Conservation (phyloP, 2,797 vertebrate genomes). For the Falco rusticolus region DNA sequence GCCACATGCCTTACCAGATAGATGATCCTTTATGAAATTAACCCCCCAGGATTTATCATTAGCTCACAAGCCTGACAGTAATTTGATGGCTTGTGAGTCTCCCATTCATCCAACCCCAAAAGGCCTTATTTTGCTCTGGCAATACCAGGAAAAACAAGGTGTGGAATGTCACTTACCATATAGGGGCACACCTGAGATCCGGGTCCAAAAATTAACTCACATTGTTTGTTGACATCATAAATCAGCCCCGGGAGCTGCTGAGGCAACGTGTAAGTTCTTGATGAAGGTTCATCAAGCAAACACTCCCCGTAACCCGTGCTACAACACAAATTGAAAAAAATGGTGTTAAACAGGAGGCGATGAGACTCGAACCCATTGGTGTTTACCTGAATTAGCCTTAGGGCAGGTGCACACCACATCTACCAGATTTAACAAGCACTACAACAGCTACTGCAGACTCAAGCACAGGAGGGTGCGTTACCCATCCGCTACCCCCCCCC, state of each 20-base stretch:
- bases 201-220: conserved; percentile 97
- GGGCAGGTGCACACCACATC: not conserved
- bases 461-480: not conserved
- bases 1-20: not conserved
- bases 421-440: not conserved
- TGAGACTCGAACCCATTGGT: not conserved
- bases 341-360: not conserved
- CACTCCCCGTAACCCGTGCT: conserved; percentile 99
- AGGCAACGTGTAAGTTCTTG: conserved; percentile 89
- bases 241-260: conserved; percentile 92
- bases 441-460: not conserved
- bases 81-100: not conserved
- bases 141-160: conserved; percentile 13
- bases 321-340: conserved; percentile 79
- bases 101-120: not conserved
- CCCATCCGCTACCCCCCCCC: not conserved
- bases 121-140: not conserved
- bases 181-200: conserved; percentile 98
- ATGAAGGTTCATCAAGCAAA: conserved; percentile 95
- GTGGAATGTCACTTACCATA: conserved; percentile 88
- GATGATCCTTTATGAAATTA: not conserved
- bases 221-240: conserved; percentile 98
- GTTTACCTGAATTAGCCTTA: not conserved
- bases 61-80: not conserved
- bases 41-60: not conserved